A percentile compares a stretch with the other conserved stretches of the same genome.
phyloP scores from a whole-genome alignment of 64 coral and sea anemone species.

The Cladopsammia gracilis region DNA sequence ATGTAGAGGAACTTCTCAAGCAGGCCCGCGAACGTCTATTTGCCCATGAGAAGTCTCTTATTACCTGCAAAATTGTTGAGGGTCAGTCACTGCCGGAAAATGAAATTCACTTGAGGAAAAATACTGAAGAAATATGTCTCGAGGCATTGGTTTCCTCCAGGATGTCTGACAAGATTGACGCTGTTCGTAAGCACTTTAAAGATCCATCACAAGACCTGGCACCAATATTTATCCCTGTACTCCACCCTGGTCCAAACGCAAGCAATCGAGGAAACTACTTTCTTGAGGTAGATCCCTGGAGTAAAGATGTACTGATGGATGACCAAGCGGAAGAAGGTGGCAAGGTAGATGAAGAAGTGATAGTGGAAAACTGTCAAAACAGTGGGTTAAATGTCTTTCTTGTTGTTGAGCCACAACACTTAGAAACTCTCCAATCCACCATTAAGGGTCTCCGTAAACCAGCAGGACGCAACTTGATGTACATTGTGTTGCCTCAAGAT shows the following conservation, averaged over 20 bases:
- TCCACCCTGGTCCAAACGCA: constrained; percentile 12
- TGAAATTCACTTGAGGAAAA: constrained; percentile 17
- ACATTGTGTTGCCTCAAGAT: constrained; percentile 57
- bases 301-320: neutral
- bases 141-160: neutral
- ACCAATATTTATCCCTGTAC: constrained; percentile 46
- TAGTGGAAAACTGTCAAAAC: neutral
- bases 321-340: neutral
- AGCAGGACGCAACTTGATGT: neutral
- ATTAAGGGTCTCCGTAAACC: neutral
- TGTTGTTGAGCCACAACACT: constrained; percentile 37
- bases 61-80: neutral
- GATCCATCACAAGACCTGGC: constrained; percentile 1
- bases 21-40: constrained; percentile 16
- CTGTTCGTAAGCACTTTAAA: neutral
- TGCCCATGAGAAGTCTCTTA: constrained; percentile 18
- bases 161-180: neutral
- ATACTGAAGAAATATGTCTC: neutral
- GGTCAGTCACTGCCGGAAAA: neutral
- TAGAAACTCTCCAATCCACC: constrained; percentile 2
- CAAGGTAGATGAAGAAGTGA: neutral
- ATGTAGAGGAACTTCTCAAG: neutral
- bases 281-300: constrained; percentile 54
- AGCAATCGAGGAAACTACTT: constrained; percentile 19
- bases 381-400: constrained; percentile 6